Evolutionary conservation across 2,888 invertebrate species (phyloP), one percentile per base, ranked within the genome.

Genomic region (Piscicola geometra): DNA sequence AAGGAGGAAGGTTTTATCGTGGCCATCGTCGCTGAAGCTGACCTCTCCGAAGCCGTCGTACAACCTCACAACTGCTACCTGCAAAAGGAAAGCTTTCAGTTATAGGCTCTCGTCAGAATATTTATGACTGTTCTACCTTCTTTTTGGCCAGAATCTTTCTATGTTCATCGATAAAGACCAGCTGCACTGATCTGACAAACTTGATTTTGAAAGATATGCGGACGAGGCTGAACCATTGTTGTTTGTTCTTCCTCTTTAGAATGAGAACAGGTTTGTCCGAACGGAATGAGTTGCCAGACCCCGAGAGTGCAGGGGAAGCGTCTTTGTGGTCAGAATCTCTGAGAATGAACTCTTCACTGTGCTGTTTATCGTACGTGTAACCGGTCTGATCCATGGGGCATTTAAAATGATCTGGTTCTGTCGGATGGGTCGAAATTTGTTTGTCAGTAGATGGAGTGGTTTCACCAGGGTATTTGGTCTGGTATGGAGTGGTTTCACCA

Each of bases 181-280:
- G 47, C 15, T 72, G 50, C 18, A 72, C 72, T 2, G 18, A 18
- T 5, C 32, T 56, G 56, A 41, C 72, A 72, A 28, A 32, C n/a
- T 50, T 50, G n/a, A 56, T 33, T 15, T 72, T 50, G 47, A 72
- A 72, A n/a, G 30, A 30, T 3, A 72, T 18, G 15, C 35, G 15
- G 28, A 56, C 35, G 21, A 41, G 32, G 52, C 25, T 56, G 56
- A 72, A 72, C 52, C 56, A 72, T 5, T 72, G 52, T n/a, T n/a
- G n/a, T 25, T 36, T 47, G 36, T 30, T 28, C 18, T 28, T 72
- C 30, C 33, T 72, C 47, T 50, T 72, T n/a, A 35, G 32, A 5
- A 72, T 47, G 52, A 72, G 32, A 3, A 52, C 21, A 28, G n/a
- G 9, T 64, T 72, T 50, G 21, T 47, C 21, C 21, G 50, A 15